Conservation (phyloP, 1,140 invertebrate species). For the Caenorhabditis latens region DNA sequence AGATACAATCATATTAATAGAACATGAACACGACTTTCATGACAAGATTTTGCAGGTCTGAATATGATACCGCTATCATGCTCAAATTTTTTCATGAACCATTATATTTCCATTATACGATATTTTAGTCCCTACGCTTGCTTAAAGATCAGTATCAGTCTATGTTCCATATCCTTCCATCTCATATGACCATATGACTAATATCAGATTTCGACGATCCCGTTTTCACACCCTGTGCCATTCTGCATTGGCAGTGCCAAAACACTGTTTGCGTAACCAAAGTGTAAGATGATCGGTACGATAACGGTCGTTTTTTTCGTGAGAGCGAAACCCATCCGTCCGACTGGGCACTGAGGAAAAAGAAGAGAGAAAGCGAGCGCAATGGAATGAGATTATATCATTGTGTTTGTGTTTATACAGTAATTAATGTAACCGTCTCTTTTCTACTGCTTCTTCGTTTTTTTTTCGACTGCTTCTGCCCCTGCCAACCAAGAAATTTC, state of each 20-base stretch:
- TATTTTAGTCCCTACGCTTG: no score
- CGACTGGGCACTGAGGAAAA: background rate
- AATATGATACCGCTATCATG: no score
- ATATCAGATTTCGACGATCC: background rate
- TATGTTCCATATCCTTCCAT: background rate
- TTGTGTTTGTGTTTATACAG: constrained; percentile 34
- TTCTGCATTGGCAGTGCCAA: constrained; percentile 15
- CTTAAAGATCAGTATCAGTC: no score
- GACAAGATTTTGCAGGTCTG: no score
- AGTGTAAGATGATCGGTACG: constrained; percentile 35
- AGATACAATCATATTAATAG: no score
- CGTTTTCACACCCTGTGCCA: constrained; percentile 37
- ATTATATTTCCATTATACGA: no score
- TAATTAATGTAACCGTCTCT: constrained; percentile 45
- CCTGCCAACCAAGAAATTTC: constrained; percentile 22
- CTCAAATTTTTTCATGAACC: no score
- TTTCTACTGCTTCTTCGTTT: background rate
- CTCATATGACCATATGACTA: background rate
- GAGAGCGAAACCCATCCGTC: constrained; percentile 37
- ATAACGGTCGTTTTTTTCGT: constrained; percentile 14
- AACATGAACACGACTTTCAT: no score
- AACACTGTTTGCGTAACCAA: constrained; percentile 49
- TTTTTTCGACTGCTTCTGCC: background rate
- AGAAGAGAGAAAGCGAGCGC: constrained; percentile 1
- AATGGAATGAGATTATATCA: constrained; percentile 44